Base-by-base conservation (phyloP, 2,797 vertebrate species). In the Scolopax rusticola region DNA sequence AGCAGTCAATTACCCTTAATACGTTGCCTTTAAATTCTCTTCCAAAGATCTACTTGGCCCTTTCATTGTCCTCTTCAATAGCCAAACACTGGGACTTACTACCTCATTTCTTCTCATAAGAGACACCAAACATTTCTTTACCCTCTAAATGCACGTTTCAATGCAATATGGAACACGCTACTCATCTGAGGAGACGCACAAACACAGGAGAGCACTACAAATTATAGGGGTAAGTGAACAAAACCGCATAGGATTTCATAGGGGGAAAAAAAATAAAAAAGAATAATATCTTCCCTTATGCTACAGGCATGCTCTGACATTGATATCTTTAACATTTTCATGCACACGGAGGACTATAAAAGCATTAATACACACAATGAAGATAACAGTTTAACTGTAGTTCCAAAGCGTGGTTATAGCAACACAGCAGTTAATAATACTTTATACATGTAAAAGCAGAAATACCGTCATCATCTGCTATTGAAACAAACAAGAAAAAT, bases 321-420 rank as follows among this genome's bases (percentile, higher is more conserved):
- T 77, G 82, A 84, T 80, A 90, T 78, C 56, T 86, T 96, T 83
- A 87, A 84, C 81, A 86, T 90, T 93, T 96, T 85, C 84, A 90
- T 89, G 65, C 80, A 88, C 79, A 80, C 6, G 2, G 87, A 93
- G 78, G 43, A 87, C 63, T 91, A 82, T 24, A 68, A 88, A 89
- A 94, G 30, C 83, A 87, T 94, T 89, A 96, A 93, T 48, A 79
- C 76, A 93, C 84, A 86, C 79, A 87, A 93, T 84, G 77, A 96
- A 75, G 79, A n/a, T 45, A 90, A 90, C 65, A 86, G 76, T 93
- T 90, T 84, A 67, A 67, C 64, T 93, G 28, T 89, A 61, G 73
- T 47, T 94, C 93, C 78, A 77, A 91, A 95, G 75, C 94, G 41
- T 59, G 82, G 70, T 45, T 89, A 57, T 18, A 97, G 84, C 64